Conservation (phyloP, 2,888 invertebrate genomes). For the Diarsia dahlii region DNA sequence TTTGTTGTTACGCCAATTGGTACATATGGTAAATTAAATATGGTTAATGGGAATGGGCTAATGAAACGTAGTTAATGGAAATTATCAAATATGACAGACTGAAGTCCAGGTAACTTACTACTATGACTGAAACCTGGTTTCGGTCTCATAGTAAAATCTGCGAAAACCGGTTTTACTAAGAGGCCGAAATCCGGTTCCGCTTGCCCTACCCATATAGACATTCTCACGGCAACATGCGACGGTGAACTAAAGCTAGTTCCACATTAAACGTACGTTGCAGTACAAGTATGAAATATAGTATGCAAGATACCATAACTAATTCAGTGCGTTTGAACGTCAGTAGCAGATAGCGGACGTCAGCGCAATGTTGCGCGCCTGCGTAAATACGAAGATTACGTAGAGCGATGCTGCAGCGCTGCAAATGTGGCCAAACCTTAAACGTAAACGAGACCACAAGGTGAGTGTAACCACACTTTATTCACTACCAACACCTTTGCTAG, state of each 20-base stretch:
- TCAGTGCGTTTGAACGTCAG: constrained; percentile 33
- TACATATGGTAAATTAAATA: neutral
- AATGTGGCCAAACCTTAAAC: constrained; percentile 5
- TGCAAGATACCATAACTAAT: constrained; percentile 14
- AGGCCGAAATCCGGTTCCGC: no score
- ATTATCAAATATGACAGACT: neutral
- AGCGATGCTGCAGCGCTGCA: constrained; percentile 2
- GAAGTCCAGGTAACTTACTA: neutral
- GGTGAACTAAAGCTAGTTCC: neutral
- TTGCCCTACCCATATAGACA: neutral
- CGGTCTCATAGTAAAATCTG: no score
- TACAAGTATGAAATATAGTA: constrained; percentile 24
- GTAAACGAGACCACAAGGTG: constrained; percentile 21
- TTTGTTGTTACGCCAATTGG: neutral
- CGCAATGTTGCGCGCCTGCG: constrained; percentile 6
- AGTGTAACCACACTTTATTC: constrained; percentile 36
- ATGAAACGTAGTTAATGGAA: neutral
- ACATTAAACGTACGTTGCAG: neutral
- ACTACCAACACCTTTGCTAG: constrained; percentile 19
- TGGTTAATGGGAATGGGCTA: neutral
- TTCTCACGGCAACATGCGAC: neutral
- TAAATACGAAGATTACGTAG: neutral
- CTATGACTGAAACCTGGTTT: no score
- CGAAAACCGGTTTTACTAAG: no score
- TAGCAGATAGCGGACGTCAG: constrained; percentile 23